Conservation (phyloP, 1,140 invertebrate species). For the Saccostrea echinata region DNA sequence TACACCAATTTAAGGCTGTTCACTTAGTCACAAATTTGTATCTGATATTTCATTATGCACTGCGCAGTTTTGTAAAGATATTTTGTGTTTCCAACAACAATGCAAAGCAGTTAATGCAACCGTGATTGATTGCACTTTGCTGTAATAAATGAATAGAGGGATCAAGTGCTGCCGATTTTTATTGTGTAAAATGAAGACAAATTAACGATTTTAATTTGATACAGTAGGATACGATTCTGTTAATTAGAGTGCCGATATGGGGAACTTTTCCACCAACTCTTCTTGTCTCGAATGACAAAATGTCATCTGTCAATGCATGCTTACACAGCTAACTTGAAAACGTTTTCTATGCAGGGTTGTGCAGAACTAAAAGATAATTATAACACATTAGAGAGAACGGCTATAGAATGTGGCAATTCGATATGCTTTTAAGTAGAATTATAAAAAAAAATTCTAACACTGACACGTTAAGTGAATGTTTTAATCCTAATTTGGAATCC, state of each 20-base stretch:
- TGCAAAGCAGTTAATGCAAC: neutral
- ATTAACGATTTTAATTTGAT: constrained; percentile 40
- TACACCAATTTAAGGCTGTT: too few species aligned
- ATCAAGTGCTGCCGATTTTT: constrained; percentile 34
- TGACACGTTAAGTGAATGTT: constrained; percentile 24
- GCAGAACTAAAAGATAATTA: constrained; percentile 12
- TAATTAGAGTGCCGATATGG: constrained; percentile 25
- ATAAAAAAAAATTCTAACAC: constrained; percentile 12
- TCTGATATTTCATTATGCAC: neutral
- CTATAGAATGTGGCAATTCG: neutral
- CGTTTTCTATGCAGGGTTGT: neutral
- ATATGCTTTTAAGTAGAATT: constrained; percentile 37
- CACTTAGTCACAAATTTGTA: too few species aligned
- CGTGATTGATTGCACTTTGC: constrained; percentile 15
- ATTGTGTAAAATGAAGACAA: constrained; percentile 39
- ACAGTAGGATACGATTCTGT: constrained; percentile 32
- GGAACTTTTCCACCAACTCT: constrained; percentile 23
- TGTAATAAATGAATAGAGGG: constrained; percentile 27
- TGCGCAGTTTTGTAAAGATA: neutral
- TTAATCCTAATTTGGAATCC: constrained; percentile 18
- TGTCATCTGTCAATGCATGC: constrained; percentile 16
- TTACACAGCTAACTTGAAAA: neutral
- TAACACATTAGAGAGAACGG: constrained; percentile 31
- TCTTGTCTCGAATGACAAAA: constrained; percentile 28
- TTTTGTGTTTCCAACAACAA: neutral